A percentile compares a stretch with the other conserved stretches of the same genome.
phyloP scores from a whole-genome alignment of 2,113 vertebrate species.

The Felis catus region F.catus_Fca126_mat1.0 CM031419.1:20995001-20995500 shows the following conservation, averaged over 20 bases:
- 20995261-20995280: neutral
- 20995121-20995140: slow-evolving; percentile 15
- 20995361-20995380: neutral
- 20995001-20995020: neutral
- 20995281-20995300: neutral
- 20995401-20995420: slow-evolving; percentile 21
- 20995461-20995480: slow-evolving; percentile 29
- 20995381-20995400: neutral
- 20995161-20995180: neutral
- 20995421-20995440: neutral
- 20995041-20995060: neutral
- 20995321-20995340: neutral
- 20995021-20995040: neutral
- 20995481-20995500: neutral
- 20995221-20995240: slow-evolving; percentile 3
- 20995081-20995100: slow-evolving; percentile 20
- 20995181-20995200: neutral
- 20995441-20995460: neutral
- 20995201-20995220: neutral
- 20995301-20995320: neutral
- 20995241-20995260: neutral
- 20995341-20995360: neutral
- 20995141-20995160: neutral
- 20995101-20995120: neutral
- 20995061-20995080: slow-evolving; percentile 30